Conservation (phyloP, 2,888 invertebrate species). For the Rotaria sp. region DNA sequence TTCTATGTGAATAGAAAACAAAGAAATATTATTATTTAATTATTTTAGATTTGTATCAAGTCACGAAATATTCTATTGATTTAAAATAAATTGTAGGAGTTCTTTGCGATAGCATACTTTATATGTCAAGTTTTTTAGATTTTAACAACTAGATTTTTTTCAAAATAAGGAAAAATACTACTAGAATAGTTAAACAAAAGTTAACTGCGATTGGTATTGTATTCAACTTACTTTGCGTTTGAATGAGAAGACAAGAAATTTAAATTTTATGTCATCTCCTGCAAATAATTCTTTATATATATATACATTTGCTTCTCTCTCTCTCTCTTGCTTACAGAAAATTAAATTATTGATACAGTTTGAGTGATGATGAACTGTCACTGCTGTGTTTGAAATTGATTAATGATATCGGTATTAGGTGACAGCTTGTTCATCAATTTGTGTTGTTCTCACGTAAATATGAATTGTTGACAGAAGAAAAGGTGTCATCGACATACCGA, state of each 20-base stretch:
- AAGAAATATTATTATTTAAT: neutral
- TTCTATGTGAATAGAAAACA: neutral
- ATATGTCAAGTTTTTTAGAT: too few relatives aligned
- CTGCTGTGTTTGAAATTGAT: constrained; percentile 3
- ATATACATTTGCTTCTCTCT: neutral
- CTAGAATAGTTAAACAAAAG: too few relatives aligned
- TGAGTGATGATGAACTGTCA: neutral
- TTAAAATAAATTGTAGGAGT: too few relatives aligned
- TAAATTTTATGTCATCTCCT: neutral
- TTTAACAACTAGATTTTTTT: too few relatives aligned
- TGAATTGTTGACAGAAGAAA: neutral
- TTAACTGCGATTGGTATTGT: too few relatives aligned
- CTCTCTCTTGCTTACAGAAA: neutral
- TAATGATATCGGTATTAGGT: neutral
- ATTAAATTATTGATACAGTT: neutral
- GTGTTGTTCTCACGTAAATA: neutral
- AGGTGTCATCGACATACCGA: neutral
- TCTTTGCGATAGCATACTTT: too few relatives aligned
- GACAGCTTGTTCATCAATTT: neutral
- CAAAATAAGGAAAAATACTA: too few relatives aligned
- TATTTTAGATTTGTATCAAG: too few relatives aligned
- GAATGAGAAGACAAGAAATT: neutral
- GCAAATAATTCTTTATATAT: neutral
- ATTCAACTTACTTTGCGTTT: neutral
- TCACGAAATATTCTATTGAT: too few relatives aligned